A percentile compares a stretch with the other conserved stretches of the same genome.
These are phyloP conservation scores for Tuta absoluta DNA, from an alignment of 2,888 invertebrate species.

Conservation along the genomic window DNA sequence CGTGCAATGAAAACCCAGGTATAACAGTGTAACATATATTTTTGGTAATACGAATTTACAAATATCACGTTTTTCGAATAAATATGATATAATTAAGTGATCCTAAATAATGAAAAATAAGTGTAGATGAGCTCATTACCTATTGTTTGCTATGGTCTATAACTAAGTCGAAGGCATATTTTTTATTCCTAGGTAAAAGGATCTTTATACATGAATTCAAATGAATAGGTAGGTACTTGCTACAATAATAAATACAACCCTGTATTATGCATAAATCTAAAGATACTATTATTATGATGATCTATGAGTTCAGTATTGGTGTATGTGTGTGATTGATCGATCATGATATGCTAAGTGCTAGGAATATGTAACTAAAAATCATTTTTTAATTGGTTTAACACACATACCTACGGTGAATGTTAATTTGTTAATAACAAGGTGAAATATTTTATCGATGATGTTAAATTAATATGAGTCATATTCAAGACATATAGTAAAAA, in stretches of 20 bases:
- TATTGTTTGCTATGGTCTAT: too few species aligned
- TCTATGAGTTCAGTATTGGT: conserved; percentile 3
- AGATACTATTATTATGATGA: conserved; percentile 33
- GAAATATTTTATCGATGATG: conserved; percentile 5
- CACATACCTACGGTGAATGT: conserved; percentile 44
- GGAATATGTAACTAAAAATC: conserved; percentile 39
- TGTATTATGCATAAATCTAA: conserved; percentile 39
- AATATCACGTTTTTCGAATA: conserved; percentile 68
- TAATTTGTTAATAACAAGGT: conserved; percentile 32
- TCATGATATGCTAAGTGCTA: conserved; percentile 49
- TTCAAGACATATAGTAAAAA: background rate
- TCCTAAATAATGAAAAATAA: conserved; percentile 27
- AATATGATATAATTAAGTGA: conserved; percentile 39
- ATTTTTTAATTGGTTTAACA: conserved; percentile 47
- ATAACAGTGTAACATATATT: conserved; percentile 79
- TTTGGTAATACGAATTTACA: conserved; percentile 74
- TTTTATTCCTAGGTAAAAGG: conserved; percentile 28
- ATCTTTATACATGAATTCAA: conserved; percentile 40
- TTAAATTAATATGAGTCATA: conserved; percentile 6
- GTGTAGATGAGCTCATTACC: conserved; percentile 24
- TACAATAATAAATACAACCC: conserved; percentile 40
- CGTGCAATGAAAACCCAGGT: conserved; percentile 74
- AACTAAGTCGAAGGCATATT: conserved; percentile 4
- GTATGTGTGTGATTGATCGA: conserved; percentile 17
- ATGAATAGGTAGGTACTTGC: conserved; percentile 33